Percentiles rank a stretch among this genome's conserved stretches.
Conservation (phyloP, 2,888 invertebrate genomes). For the Pristionchus exspectatus region DNA sequence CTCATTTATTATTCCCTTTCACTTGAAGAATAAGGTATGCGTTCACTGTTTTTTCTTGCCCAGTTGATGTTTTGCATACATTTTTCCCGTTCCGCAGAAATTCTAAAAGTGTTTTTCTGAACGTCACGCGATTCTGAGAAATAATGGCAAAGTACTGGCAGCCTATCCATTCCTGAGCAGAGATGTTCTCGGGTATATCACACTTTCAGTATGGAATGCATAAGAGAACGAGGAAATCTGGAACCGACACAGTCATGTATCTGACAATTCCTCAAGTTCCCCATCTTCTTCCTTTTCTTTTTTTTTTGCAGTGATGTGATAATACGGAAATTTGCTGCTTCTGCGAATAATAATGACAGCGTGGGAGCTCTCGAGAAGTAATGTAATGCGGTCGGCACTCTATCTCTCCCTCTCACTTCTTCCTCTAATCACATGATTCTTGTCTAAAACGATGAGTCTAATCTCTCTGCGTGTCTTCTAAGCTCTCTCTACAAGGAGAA, state of each 20-base stretch:
- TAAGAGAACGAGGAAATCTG: background rate
- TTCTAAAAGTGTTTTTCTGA: background rate
- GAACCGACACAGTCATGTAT: background rate
- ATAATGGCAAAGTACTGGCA: background rate
- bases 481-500: slow-evolving; percentile 12
- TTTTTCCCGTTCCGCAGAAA: background rate
- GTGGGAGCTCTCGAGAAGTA: background rate
- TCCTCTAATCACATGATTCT: slow-evolving; percentile 34
- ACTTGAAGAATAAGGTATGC: background rate
- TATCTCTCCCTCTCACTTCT: slow-evolving; percentile 15
- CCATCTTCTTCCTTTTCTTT: background rate
- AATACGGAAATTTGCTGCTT: background rate
- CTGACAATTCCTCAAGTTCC: background rate
- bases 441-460: slow-evolving; percentile 26
- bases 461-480: background rate
- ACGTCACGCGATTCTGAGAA: background rate
- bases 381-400: slow-evolving; percentile 23
- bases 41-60: background rate
- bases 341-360: background rate
- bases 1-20: background rate
- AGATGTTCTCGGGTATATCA: background rate
- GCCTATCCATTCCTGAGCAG: background rate
- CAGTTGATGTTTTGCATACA: background rate
- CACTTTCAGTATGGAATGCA: background rate
- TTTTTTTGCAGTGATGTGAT: background rate